A percentile compares a stretch with the other conserved stretches of the same genome.
Conservation (phyloP, 2,888 invertebrate genomes). For the Cabera pusaria region DNA sequence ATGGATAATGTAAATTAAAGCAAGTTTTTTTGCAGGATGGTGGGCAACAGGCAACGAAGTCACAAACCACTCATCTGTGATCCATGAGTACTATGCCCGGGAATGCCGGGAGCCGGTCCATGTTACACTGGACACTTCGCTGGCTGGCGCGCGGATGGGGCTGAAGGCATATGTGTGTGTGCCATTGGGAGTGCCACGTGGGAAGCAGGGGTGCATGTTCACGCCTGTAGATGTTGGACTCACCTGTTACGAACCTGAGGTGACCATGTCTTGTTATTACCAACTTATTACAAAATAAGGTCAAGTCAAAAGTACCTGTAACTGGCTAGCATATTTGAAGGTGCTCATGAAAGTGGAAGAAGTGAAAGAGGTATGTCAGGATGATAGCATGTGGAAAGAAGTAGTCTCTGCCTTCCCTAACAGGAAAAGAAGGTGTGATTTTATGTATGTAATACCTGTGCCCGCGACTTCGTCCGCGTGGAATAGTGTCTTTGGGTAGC, state of each 20-base stretch:
- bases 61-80: constrained; percentile 97
- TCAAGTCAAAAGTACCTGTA: too few relatives aligned
- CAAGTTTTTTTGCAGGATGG: constrained; percentile 95
- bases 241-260: constrained; percentile 96
- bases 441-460: too few relatives aligned
- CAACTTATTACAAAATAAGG: too few relatives aligned
- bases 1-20: too few relatives aligned
- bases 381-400: too few relatives aligned
- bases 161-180: constrained; percentile 97
- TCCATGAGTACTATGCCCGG: constrained; percentile 98
- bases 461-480: too few relatives aligned
- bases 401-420: too few relatives aligned
- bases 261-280: too few relatives aligned
- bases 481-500: too few relatives aligned
- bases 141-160: constrained; percentile 94
- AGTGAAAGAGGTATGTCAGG: too few relatives aligned
- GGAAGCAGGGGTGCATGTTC: constrained; percentile 97
- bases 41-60: constrained; percentile 99
- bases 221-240: constrained; percentile 96
- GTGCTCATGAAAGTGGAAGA: constrained; percentile 2
- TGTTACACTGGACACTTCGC: constrained; percentile 96
- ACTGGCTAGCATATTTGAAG: neutral
- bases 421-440: too few relatives aligned
- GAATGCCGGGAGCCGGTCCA: constrained; percentile 98
- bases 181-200: constrained; percentile 96